phyloP scores from a whole-genome alignment of 2,888 invertebrate genomes.

The Asteroscopus sphinx region DNA sequence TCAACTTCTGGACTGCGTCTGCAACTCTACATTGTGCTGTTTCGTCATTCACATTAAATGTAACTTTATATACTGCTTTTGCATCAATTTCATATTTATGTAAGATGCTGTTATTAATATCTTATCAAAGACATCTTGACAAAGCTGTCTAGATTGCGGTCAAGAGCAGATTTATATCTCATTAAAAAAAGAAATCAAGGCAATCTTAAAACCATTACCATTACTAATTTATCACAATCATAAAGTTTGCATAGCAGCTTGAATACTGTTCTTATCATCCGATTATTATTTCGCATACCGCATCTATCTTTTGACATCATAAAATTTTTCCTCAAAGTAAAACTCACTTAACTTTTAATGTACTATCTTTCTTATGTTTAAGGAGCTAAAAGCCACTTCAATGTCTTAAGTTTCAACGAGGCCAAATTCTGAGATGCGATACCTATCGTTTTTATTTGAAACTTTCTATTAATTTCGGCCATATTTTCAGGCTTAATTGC shows the following conservation, averaged over 20 bases:
- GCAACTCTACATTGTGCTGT: too few relatives aligned
- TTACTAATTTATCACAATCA: conserved; percentile 34
- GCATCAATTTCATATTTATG: too few relatives aligned
- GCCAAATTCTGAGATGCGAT: conserved; percentile 33
- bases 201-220: conserved; percentile 28
- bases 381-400: conserved; percentile 45
- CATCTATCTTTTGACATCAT: conserved; percentile 27
- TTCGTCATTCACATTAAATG: too few relatives aligned
- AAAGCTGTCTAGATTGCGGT: too few relatives aligned
- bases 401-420: conserved; percentile 45
- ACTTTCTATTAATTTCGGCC: conserved; percentile 32
- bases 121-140: too few relatives aligned
- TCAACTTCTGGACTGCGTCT: too few relatives aligned
- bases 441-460: conserved; percentile 36
- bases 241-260: conserved; percentile 24
- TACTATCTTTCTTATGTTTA: conserved; percentile 39
- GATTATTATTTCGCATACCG: conserved; percentile 38
- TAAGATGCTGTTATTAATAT: conserved; percentile 10
- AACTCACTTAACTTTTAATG: conserved; percentile 46
- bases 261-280: conserved; percentile 29
- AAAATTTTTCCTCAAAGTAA: conserved; percentile 26
- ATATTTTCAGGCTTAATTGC: conserved; percentile 34
- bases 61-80: too few relatives aligned
- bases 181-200: too few relatives aligned
- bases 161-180: too few relatives aligned